Evolutionary conservation across 2,113 vertebrate species (phyloP).

Genomic region (Rafetus swinhoei): DNA sequence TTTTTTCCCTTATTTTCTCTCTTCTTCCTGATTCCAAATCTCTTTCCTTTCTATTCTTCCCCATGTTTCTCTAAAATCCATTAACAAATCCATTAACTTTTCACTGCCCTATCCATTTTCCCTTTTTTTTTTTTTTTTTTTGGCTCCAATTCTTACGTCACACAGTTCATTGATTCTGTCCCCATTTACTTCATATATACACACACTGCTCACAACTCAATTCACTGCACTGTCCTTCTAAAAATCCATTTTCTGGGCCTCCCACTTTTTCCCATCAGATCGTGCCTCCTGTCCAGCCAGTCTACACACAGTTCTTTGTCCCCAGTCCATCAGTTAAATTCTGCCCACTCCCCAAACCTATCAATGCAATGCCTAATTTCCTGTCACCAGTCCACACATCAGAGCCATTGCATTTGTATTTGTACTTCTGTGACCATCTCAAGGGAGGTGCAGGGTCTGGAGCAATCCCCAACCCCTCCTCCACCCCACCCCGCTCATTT

Average conservation of each 20-base stretch:
- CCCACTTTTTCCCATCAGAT: not conserved
- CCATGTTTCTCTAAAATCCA: not conserved
- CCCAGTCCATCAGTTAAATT: not conserved
- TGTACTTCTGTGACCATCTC: not conserved
- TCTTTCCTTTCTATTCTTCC: not conserved
- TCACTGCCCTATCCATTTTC: not conserved
- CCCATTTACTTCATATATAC: not conserved
- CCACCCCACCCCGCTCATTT: too few species aligned
- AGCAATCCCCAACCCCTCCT: too few species aligned
- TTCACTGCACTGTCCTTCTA: not conserved
- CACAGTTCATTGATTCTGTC: not conserved
- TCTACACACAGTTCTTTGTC: not conserved
- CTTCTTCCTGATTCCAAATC: not conserved
- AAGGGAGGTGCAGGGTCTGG: too few species aligned
- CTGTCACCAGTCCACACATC: not conserved
- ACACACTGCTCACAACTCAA: not conserved
- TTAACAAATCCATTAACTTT: not conserved
- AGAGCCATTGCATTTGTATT: not conserved
- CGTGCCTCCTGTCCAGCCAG: not conserved
- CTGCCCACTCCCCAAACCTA: not conserved
- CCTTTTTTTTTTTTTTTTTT: not conserved
- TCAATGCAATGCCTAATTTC: not conserved
- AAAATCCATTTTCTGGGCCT: not conserved
- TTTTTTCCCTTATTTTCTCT: not conserved
- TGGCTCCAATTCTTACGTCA: not conserved